phyloP scores from a whole-genome alignment of 2,797 vertebrate genomes.

The Catharus ustulatus region DNA sequence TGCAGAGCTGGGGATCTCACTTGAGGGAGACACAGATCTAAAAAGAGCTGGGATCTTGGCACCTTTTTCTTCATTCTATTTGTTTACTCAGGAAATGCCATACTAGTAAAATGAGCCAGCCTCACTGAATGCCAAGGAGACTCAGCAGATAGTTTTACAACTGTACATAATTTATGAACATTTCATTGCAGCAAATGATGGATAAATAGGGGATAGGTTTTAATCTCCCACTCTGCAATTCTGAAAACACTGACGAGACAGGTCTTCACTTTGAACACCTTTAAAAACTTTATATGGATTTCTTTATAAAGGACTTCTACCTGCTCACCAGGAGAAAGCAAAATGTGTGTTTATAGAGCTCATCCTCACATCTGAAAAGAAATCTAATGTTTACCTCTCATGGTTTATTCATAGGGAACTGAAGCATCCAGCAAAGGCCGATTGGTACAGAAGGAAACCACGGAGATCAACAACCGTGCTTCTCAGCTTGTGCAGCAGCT shows the following conservation, averaged over 20 bases:
- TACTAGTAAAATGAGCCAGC: neutral
- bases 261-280: neutral
- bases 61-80: neutral
- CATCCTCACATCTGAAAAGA: neutral
- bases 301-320: neutral
- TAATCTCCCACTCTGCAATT: conserved; percentile 9
- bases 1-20: neutral
- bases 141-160: neutral
- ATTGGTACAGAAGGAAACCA: conserved; percentile 80
- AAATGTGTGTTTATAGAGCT: conserved; percentile 25
- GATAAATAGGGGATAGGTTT: conserved; percentile 33
- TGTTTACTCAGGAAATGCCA: neutral
- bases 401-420: conserved; percentile 81
- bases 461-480: conserved; percentile 80
- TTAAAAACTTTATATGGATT: conserved; percentile 32
- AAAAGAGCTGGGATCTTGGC: neutral
- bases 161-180: conserved; percentile 14
- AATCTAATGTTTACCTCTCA: conserved; percentile 52
- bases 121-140: neutral
- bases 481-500: conserved; percentile 83
- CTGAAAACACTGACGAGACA: neutral
- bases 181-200: conserved; percentile 13
- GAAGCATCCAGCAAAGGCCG: conserved; percentile 75
- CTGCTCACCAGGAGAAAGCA: neutral
- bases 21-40: neutral